phyloP scores from a whole-genome alignment of 1,140 invertebrate genomes.

The Heliconius hewitsoni region DNA sequence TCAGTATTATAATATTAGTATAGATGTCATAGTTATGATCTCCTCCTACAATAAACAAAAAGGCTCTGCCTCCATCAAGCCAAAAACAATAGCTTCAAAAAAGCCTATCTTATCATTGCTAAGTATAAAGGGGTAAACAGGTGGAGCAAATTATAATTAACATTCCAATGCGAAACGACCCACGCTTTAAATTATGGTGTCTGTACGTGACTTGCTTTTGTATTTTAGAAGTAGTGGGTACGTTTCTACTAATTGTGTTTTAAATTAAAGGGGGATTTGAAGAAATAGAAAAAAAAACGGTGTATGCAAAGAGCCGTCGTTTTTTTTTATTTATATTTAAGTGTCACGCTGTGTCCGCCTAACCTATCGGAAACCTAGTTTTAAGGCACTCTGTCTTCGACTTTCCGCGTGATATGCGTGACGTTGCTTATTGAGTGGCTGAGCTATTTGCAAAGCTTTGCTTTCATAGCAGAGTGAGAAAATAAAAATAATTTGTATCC shows the following conservation, averaged over 20 bases:
- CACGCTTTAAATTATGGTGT: neutral
- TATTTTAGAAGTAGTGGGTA: neutral
- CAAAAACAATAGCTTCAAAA: neutral
- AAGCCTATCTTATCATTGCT: neutral
- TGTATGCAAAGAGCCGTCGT: neutral
- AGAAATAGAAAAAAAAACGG: neutral
- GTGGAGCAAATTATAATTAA: constrained; percentile 1
- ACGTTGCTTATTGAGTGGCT: neutral
- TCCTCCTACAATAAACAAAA: neutral
- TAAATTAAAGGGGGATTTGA: neutral
- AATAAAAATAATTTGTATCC: neutral
- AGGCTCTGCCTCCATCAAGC: neutral
- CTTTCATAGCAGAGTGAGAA: neutral
- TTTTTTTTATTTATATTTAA: too few species aligned
- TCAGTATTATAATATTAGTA: neutral
- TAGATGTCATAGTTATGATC: neutral
- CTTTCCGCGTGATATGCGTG: neutral
- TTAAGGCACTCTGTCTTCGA: too few species aligned
- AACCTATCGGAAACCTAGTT: neutral
- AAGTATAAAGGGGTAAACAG: neutral
- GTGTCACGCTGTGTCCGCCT: too few species aligned
- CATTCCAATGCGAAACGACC: constrained; percentile 1
- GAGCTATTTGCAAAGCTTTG: neutral
- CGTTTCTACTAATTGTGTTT: neutral
- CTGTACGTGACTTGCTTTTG: constrained; percentile 3